Conservation (phyloP, 2,888 invertebrate species). For the Noctua fimbriata region DNA sequence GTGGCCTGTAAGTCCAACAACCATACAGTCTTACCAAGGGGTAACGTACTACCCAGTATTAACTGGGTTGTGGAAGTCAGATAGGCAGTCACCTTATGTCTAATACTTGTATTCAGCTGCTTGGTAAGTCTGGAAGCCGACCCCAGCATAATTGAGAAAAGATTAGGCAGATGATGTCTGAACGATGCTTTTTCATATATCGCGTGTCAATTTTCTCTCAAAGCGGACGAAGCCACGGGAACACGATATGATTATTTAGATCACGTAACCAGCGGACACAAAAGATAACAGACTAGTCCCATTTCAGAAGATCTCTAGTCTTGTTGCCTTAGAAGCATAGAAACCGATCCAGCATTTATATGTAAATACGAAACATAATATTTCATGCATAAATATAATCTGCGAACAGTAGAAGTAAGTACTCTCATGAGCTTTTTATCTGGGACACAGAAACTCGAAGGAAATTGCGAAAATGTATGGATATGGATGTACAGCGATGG, state of each 20-base stretch:
- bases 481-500: background rate
- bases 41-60: background rate
- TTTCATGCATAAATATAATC: constrained; percentile 52
- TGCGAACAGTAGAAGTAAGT: constrained; percentile 29
- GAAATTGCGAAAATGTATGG: constrained; percentile 6
- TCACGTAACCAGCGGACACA: constrained; percentile 12
- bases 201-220: background rate
- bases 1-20: background rate
- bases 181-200: too few relatives aligned
- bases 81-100: background rate
- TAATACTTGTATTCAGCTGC: background rate
- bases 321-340: constrained; percentile 11
- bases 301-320: constrained; percentile 25
- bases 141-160: background rate
- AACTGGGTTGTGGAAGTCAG: background rate
- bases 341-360: constrained; percentile 30
- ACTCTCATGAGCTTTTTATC: constrained; percentile 38
- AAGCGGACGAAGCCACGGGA: background rate
- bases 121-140: background rate
- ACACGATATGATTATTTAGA: constrained; percentile 6
- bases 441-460: constrained; percentile 3
- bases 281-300: constrained; percentile 14
- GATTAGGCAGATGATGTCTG: background rate
- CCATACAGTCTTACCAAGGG: background rate
- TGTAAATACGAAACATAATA: constrained; percentile 43